Evolutionary conservation across 2,888 invertebrate genomes (phyloP).

Genomic region (Cephus runcator): DNA sequence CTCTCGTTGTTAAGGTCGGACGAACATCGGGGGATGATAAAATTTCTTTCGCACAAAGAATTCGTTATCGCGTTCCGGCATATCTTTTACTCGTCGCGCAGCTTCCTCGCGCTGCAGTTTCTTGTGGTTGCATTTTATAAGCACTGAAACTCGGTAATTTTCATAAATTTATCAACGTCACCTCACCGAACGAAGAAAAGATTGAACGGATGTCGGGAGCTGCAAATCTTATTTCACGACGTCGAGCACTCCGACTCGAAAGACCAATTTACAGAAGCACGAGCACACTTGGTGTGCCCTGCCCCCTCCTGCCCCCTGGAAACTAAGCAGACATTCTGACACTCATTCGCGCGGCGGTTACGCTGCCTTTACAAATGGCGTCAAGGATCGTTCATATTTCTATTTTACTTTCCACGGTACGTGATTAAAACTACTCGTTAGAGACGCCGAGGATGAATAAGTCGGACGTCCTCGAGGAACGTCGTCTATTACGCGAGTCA

Average conservation of each 20-base stretch:
- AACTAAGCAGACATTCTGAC: not conserved
- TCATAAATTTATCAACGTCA: slow-evolving; percentile 40
- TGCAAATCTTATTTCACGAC: slow-evolving; percentile 34
- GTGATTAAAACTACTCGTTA: not conserved
- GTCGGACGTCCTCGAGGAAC: not conserved
- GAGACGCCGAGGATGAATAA: not conserved
- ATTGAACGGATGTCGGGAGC: slow-evolving; percentile 9
- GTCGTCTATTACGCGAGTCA: not conserved
- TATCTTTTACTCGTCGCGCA: not conserved
- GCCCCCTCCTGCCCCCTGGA: slow-evolving; percentile 7
- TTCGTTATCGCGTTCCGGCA: not conserved
- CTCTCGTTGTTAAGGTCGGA: not conserved
- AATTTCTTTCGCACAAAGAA: not conserved
- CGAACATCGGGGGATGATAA: not conserved
- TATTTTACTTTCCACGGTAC: slow-evolving; percentile 4
- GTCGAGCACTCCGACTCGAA: slow-evolving; percentile 4
- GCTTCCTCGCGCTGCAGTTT: not conserved
- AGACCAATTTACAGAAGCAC: not conserved
- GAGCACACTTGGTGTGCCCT: not conserved
- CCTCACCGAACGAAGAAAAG: slow-evolving; percentile 15
- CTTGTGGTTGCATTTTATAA: slow-evolving; percentile 27
- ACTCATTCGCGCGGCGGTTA: slow-evolving; percentile 1
- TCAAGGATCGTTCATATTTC: slow-evolving; percentile 11
- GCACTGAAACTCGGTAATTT: slow-evolving; percentile 36
- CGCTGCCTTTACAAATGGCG: slow-evolving; percentile 13